Conservation (phyloP, 2,797 vertebrate species). For the Sebastes steindachneri region DNA sequence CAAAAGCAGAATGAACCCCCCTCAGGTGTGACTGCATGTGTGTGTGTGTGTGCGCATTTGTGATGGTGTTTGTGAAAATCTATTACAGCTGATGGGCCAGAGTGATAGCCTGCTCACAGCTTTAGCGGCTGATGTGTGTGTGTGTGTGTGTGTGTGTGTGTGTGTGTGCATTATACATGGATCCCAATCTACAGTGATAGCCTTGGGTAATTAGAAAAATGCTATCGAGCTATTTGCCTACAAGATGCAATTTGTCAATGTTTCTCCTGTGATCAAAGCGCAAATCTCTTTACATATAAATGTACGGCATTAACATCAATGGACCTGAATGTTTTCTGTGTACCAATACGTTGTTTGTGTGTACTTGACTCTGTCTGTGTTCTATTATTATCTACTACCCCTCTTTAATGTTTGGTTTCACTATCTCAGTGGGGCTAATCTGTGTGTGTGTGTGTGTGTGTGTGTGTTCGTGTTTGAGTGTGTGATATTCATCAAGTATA, state of each 20-base stretch:
- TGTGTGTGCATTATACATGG: slow-evolving; percentile 44
- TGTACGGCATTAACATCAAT: slow-evolving; percentile 45
- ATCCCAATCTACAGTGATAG: slow-evolving; percentile 47
- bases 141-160: slow-evolving; percentile 7
- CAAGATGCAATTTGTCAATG: slow-evolving; percentile 61
- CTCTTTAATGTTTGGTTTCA: slow-evolving; percentile 32
- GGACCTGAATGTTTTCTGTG: slow-evolving; percentile 25
- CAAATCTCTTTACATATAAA: slow-evolving; percentile 66
- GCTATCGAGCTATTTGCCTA: slow-evolving; percentile 38
- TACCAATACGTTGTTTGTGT: not conserved
- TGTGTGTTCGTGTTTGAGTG: not conserved
- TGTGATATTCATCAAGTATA: slow-evolving; percentile 24
- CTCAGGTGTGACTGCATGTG: slow-evolving; percentile 48
- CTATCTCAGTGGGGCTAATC: slow-evolving; percentile 25
- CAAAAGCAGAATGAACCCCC: slow-evolving; percentile 44
- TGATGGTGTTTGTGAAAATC: slow-evolving; percentile 60
- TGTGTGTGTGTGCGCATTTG: not conserved
- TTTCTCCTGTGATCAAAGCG: slow-evolving; percentile 58
- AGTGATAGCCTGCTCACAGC: slow-evolving; percentile 47
- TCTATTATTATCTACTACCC: slow-evolving; percentile 26
- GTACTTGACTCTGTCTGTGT: not conserved
- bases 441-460: slow-evolving; percentile 12
- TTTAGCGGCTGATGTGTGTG: slow-evolving; percentile 20
- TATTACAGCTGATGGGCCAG: slow-evolving; percentile 57
- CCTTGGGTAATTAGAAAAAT: slow-evolving; percentile 67